Percentiles rank a stretch among this genome's conserved stretches.
Conservation (phyloP, 2,888 invertebrate species). For the Neoascia interrupta region DNA sequence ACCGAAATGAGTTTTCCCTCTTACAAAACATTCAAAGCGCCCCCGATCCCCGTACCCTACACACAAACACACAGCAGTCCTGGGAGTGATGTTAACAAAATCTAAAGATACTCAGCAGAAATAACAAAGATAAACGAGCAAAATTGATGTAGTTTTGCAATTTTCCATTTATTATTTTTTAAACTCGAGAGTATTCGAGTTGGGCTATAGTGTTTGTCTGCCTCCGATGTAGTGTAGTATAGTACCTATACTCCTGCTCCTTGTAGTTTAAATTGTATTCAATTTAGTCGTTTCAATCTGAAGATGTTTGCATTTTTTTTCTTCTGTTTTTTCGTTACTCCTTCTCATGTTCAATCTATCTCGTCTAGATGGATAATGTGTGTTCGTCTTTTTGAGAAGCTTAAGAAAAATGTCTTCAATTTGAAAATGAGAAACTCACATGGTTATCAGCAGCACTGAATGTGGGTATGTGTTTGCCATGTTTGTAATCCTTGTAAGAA, state of each 20-base stretch:
- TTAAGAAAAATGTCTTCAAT: constrained; percentile 65
- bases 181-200: constrained; percentile 44
- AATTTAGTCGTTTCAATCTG: constrained; percentile 59
- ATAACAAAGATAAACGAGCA: constrained; percentile 69
- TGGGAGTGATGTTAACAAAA: constrained; percentile 55
- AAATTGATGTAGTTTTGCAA: constrained; percentile 69
- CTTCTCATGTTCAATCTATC: too few relatives aligned
- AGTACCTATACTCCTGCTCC: constrained; percentile 33
- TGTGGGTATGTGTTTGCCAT: constrained; percentile 5
- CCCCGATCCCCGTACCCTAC: constrained; percentile 8
- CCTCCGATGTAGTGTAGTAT: not conserved
- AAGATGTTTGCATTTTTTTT: constrained; percentile 28
- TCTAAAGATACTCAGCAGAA: constrained; percentile 66
- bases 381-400: constrained; percentile 31
- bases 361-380: too few relatives aligned
- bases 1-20: constrained; percentile 54
- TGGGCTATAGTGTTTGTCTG: not conserved
- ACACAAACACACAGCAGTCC: constrained; percentile 8
- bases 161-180: constrained; percentile 70
- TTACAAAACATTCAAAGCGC: not conserved
- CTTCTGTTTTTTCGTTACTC: not conserved
- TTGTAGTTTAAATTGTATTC: constrained; percentile 65
- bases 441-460: constrained; percentile 38
- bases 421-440: constrained; percentile 64
- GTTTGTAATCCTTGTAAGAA: constrained; percentile 40